Evolutionary conservation across 2,888 invertebrate genomes (phyloP).

Genomic region (Spodoptera picta): DNA sequence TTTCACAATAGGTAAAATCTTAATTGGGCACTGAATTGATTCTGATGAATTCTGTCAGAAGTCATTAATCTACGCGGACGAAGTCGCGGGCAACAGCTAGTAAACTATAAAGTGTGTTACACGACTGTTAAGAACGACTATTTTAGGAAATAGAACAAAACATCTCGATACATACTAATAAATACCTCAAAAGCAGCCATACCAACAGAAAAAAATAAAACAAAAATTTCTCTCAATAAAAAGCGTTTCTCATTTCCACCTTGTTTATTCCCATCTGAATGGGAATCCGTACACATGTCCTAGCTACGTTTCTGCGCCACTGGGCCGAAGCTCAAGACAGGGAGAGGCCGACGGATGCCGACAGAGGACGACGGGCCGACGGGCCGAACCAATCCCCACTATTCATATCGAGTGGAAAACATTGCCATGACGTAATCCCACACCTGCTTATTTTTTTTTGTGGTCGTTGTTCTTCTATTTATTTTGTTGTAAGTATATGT

Average conservation of each 20-base stretch:
- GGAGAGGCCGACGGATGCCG: slow-evolving; percentile 27
- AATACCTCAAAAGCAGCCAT: slow-evolving; percentile 1
- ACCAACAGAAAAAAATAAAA: slow-evolving; percentile 21
- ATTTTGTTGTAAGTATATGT: neutral
- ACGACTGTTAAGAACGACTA: too few species aligned
- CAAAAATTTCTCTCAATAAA: slow-evolving; percentile 31
- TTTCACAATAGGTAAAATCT: too few species aligned
- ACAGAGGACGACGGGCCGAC: slow-evolving; percentile 23
- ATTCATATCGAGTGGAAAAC: slow-evolving; percentile 57
- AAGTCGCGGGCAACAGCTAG: too few species aligned
- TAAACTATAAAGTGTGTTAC: too few species aligned
- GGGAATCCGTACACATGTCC: slow-evolving; percentile 58
- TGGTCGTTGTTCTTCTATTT: slow-evolving; percentile 19
- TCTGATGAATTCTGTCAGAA: too few species aligned
- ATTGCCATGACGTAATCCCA: slow-evolving; percentile 49
- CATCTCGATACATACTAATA: neutral
- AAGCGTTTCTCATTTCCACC: slow-evolving; percentile 41
- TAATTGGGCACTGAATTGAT: too few species aligned
- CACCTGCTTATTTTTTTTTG: slow-evolving; percentile 41
- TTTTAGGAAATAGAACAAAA: too few species aligned
- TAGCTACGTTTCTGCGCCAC: slow-evolving; percentile 52
- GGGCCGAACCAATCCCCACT: slow-evolving; percentile 51
- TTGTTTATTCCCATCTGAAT: slow-evolving; percentile 54
- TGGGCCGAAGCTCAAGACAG: slow-evolving; percentile 49
- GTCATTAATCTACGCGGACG: too few species aligned